phyloP scores from a whole-genome alignment of 2,888 invertebrate genomes.

The Ennomos fuscantarius region DNA sequence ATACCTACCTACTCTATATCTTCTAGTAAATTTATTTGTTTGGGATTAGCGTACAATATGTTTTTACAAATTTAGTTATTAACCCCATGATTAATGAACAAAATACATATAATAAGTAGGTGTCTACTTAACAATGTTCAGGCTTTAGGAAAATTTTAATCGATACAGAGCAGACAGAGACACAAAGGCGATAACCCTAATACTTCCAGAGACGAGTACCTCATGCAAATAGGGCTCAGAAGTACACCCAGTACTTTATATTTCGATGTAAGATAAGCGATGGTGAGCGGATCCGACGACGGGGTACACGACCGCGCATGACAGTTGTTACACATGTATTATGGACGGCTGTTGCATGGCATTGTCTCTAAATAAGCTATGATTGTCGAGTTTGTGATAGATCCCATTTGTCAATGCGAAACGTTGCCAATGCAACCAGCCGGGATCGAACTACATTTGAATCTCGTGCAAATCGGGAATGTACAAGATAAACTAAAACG shows the following conservation, averaged over 20 bases:
- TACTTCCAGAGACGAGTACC: slow-evolving; percentile 11
- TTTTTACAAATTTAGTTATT: neutral
- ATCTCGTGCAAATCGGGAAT: no score
- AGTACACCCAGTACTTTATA: slow-evolving; percentile 34
- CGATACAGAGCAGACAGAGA: neutral
- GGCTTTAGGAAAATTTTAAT: no score
- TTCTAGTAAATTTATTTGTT: no score
- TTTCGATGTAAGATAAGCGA: slow-evolving; percentile 36
- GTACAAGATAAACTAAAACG: neutral
- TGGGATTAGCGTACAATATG: no score
- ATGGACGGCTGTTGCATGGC: slow-evolving; percentile 26
- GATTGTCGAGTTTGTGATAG: slow-evolving; percentile 9
- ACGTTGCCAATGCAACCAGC: no score
- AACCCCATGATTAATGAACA: no score
- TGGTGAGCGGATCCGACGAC: slow-evolving; percentile 30
- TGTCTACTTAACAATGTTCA: no score
- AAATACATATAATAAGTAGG: neutral
- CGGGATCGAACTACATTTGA: no score
- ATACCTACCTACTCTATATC: no score
- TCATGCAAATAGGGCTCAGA: slow-evolving; percentile 26
- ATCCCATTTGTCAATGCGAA: no score
- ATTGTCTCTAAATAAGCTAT: slow-evolving; percentile 2
- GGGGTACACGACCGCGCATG: slow-evolving; percentile 35
- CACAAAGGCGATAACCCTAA: slow-evolving; percentile 11
- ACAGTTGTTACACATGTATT: slow-evolving; percentile 32